A percentile compares a stretch with the other conserved stretches of the same genome.
These are phyloP conservation scores for Octopus sinensis DNA, from an alignment of 1,140 invertebrate genomes.

Conservation along the genomic window DNA sequence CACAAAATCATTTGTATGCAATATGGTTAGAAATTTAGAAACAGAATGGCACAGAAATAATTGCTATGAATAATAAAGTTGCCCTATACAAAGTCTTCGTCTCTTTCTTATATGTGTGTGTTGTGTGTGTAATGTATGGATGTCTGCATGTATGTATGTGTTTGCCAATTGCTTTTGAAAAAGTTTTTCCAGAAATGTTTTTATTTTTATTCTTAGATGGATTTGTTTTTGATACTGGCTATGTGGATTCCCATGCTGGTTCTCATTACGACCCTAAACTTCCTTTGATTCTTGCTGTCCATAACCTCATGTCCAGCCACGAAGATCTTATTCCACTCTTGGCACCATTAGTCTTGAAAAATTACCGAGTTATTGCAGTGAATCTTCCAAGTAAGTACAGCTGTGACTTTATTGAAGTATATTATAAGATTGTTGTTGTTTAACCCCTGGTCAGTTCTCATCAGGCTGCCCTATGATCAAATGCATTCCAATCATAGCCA, in stretches of 20 bases:
- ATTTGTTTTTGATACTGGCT: slow-evolving; percentile 30
- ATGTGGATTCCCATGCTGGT: slow-evolving; percentile 30
- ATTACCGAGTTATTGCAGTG: slow-evolving; percentile 30
- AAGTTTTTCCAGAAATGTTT: neutral
- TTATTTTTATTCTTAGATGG: slow-evolving; percentile 23
- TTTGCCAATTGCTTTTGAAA: no score
- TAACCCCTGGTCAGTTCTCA: no score
- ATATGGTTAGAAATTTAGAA: no score
- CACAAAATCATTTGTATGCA: no score
- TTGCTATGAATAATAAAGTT: no score
- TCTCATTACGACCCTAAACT: slow-evolving; percentile 20
- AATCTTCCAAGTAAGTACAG: slow-evolving; percentile 30
- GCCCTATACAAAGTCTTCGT: no score
- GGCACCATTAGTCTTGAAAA: slow-evolving; percentile 25
- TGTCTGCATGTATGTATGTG: no score
- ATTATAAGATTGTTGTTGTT: neutral
- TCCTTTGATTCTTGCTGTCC: slow-evolving; percentile 28
- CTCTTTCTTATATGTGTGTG: no score
- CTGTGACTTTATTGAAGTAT: neutral
- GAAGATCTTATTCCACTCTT: slow-evolving; percentile 27
- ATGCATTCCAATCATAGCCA: no score
- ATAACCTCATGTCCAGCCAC: slow-evolving; percentile 25
- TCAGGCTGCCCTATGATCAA: no score
- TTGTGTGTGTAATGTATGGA: no score
- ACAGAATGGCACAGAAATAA: no score